These are phyloP conservation scores for Morone chrysops DNA, from an alignment of 2,113 vertebrate species.

Conservation along the genomic window DNA sequence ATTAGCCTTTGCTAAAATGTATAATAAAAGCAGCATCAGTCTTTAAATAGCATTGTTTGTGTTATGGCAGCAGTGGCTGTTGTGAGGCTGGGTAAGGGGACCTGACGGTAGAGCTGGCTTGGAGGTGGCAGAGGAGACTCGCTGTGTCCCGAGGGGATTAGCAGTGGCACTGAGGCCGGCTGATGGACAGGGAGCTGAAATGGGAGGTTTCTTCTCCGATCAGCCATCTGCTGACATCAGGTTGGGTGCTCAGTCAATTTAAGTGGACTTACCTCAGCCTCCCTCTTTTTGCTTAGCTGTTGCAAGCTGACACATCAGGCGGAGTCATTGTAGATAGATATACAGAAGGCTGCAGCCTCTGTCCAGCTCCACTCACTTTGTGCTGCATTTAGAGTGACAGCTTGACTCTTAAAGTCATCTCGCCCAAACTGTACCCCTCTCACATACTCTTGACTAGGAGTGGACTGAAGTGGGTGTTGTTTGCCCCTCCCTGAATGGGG, in stretches of 20 bases:
- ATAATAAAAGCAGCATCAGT: neutral
- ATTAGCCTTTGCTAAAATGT: neutral
- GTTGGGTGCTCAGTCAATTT: constrained; percentile 49
- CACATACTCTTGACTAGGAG: neutral
- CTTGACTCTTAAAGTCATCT: constrained; percentile 30
- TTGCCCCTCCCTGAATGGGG: constrained; percentile 29
- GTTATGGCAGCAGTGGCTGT: neutral
- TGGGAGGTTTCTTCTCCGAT: constrained; percentile 60
- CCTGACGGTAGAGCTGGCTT: neutral
- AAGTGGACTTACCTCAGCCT: constrained; percentile 50
- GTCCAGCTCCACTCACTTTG: neutral
- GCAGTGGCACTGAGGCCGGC: constrained; percentile 2
- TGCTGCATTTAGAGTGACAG: neutral
- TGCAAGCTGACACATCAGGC: constrained; percentile 38
- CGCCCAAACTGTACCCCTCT: neutral
- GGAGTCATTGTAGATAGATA: neutral
- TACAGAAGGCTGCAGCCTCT: neutral
- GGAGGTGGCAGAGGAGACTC: constrained; percentile 12
- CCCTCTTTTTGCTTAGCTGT: constrained; percentile 54
- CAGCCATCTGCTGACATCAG: constrained; percentile 74
- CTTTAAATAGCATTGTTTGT: neutral
- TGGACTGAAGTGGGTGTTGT: constrained; percentile 35
- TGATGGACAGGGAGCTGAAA: constrained; percentile 74
- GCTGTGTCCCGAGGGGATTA: constrained; percentile 43
- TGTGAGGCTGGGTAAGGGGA: neutral